Conservation (phyloP, 2,888 invertebrate species). For the Pardosa pseudoannulata region DNA sequence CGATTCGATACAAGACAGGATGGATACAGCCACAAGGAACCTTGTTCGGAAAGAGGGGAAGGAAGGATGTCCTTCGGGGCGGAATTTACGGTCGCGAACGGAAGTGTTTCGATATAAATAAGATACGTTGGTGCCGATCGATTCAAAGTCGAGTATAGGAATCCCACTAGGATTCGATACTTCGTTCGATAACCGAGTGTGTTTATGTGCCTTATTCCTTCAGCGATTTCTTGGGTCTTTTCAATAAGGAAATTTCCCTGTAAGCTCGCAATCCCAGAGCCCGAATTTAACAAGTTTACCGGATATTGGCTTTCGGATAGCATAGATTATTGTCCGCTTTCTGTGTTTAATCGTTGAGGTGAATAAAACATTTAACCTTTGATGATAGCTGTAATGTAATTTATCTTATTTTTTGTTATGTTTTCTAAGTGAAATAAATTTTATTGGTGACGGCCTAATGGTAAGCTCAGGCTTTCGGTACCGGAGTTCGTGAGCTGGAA, state of each 20-base stretch:
- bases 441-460: no score
- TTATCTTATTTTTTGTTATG: no score
- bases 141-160: background rate
- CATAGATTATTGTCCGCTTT: background rate
- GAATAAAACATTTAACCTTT: no score
- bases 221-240: background rate
- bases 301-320: background rate
- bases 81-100: background rate
- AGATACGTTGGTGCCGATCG: slow-evolving; percentile 10
- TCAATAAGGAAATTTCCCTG: background rate
- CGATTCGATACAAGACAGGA: background rate
- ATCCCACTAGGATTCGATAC: background rate
- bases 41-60: background rate
- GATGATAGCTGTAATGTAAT: no score
- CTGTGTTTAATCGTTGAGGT: no score
- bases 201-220: background rate
- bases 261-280: background rate
- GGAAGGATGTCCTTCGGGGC: background rate
- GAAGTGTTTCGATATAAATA: slow-evolving; percentile 8
- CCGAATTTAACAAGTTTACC: background rate
- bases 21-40: background rate
- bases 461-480: no score
- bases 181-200: background rate
- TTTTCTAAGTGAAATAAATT: no score
- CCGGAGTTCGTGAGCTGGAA: no score